Percentiles rank a stretch among this genome's conserved stretches.
Conservation (phyloP, 2,888 invertebrate genomes). For the Eilema sororculum region DNA sequence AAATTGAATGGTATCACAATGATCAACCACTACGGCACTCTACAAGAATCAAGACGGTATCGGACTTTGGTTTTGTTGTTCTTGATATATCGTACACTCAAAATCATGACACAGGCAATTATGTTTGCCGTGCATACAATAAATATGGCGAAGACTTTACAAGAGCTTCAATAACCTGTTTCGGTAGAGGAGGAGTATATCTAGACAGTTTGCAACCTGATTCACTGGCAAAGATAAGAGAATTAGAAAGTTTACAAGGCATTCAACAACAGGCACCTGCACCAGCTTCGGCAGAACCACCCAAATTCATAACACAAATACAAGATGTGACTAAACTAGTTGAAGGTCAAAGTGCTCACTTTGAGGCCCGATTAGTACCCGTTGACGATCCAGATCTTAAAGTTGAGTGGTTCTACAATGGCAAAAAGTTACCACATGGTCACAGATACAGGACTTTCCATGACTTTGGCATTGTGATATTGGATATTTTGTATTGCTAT, state of each 20-base stretch:
- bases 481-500: constrained; percentile 98
- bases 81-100: constrained; percentile 98
- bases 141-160: constrained; percentile 96
- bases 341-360: constrained; percentile 98
- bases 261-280: constrained; percentile 89
- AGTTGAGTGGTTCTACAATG: constrained; percentile 98
- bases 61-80: constrained; percentile 98
- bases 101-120: constrained; percentile 97
- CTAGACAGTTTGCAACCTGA: constrained; percentile 96
- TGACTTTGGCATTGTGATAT: constrained; percentile 98
- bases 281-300: constrained; percentile 92
- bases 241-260: constrained; percentile 92
- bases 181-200: constrained; percentile 94
- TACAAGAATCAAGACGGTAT: constrained; percentile 96
- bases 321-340: constrained; percentile 93
- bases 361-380: constrained; percentile 97
- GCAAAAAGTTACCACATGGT: constrained; percentile 96
- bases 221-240: constrained; percentile 94
- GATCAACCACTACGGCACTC: constrained; percentile 95
- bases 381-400: constrained; percentile 97
- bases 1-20: constrained; percentile 99
- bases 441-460: constrained; percentile 99
- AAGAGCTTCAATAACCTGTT: constrained; percentile 93
- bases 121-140: constrained; percentile 96
- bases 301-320: constrained; percentile 96